These are phyloP conservation scores for Calycopis cecrops DNA, from an alignment of 1,140 invertebrate genomes.

Conservation along the genomic window DNA sequence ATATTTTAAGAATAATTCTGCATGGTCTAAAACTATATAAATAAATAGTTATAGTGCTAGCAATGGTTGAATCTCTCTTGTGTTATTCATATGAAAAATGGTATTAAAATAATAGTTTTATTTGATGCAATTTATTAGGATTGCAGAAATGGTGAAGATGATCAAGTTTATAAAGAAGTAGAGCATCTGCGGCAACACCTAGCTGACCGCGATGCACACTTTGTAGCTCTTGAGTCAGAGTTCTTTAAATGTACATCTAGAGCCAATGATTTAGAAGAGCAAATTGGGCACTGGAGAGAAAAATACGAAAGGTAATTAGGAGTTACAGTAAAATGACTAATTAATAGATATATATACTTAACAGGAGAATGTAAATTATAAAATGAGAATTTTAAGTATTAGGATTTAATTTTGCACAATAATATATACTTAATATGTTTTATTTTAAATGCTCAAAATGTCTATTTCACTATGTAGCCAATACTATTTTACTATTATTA, in stretches of 20 bases:
- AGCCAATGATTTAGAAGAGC: slow-evolving; percentile 87
- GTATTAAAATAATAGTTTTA: slow-evolving; percentile 22
- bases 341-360: too few species aligned
- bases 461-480: too few species aligned
- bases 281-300: slow-evolving; percentile 90
- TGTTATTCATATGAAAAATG: neutral
- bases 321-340: too few species aligned
- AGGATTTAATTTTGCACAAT: too few species aligned
- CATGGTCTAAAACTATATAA: too few species aligned
- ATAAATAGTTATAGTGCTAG: too few species aligned
- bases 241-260: slow-evolving; percentile 88
- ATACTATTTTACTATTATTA: too few species aligned
- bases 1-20: too few species aligned
- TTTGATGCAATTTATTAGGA: slow-evolving; percentile 48
- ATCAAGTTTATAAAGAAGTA: slow-evolving; percentile 90
- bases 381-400: slow-evolving; percentile 9
- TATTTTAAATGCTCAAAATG: too few species aligned
- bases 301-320: slow-evolving; percentile 87
- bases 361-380: neutral
- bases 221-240: slow-evolving; percentile 89
- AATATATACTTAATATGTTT: too few species aligned
- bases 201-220: slow-evolving; percentile 87
- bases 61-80: neutral
- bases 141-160: slow-evolving; percentile 58
- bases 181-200: slow-evolving; percentile 89